phyloP scores from a whole-genome alignment of 2,797 vertebrate genomes.

The Poecilia gillii region DNA sequence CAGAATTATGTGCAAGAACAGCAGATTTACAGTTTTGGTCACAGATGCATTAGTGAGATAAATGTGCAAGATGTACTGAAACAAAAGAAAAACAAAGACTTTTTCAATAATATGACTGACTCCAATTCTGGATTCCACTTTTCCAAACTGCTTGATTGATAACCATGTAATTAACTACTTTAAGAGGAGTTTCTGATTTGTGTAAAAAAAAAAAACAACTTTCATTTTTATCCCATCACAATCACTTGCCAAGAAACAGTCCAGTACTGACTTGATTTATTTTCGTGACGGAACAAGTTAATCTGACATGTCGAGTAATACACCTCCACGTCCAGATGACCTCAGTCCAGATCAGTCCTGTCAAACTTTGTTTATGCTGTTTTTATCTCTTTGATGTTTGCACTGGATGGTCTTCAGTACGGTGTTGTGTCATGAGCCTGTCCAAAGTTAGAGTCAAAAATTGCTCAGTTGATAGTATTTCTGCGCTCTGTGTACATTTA shows the following conservation, averaged over 20 bases:
- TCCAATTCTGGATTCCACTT: not conserved
- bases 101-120: not conserved
- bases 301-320: not conserved
- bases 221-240: not conserved
- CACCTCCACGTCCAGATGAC: constrained; percentile 11
- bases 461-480: constrained; percentile 12
- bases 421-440: not conserved
- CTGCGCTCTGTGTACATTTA: constrained; percentile 9
- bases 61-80: not conserved
- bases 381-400: not conserved
- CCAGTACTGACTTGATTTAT: not conserved
- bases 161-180: not conserved
- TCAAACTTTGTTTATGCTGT: not conserved
- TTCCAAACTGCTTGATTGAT: not conserved
- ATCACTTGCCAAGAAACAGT: not conserved
- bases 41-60: not conserved
- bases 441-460: constrained; percentile 5
- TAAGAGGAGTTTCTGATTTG: not conserved
- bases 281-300: not conserved
- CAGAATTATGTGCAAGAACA: not conserved
- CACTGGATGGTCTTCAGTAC: not conserved
- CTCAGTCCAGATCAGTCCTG: constrained; percentile 7
- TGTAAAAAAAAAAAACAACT: not conserved
- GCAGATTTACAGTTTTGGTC: not conserved
- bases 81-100: not conserved